These are phyloP conservation scores for Merluccius polli DNA, from an alignment of 2,797 vertebrate species.

Conservation along the genomic window DNA sequence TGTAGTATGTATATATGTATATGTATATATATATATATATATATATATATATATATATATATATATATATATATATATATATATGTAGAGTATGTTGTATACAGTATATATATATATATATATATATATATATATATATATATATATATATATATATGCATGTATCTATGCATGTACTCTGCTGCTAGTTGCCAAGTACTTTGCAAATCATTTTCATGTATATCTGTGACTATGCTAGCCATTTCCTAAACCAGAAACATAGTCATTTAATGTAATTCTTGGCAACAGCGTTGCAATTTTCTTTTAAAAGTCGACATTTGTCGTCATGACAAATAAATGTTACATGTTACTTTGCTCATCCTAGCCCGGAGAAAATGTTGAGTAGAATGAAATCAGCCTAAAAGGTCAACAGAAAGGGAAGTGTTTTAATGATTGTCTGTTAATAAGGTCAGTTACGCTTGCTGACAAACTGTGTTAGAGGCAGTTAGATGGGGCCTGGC, in stretches of 20 bases:
- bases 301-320: background rate
- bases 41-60: too few relatives aligned
- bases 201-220: background rate
- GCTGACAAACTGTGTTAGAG: conserved; percentile 35
- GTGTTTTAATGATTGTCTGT: conserved; percentile 34
- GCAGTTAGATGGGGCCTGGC: conserved; percentile 24
- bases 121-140: too few relatives aligned
- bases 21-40: too few relatives aligned
- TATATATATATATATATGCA: too few relatives aligned
- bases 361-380: background rate
- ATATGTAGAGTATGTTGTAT: too few relatives aligned
- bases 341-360: background rate
- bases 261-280: background rate
- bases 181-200: background rate
- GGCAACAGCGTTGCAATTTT: background rate
- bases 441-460: conserved; percentile 49
- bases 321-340: background rate
- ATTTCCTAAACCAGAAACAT: background rate
- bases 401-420: conserved; percentile 27
- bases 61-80: too few relatives aligned
- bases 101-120: too few relatives aligned
- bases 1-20: too few relatives aligned
- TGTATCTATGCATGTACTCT: background rate
- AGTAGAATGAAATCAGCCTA: conserved; percentile 26
- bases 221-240: background rate